phyloP scores from a whole-genome alignment of 2,888 invertebrate species.

The Meiosimyza platycephala region DNA sequence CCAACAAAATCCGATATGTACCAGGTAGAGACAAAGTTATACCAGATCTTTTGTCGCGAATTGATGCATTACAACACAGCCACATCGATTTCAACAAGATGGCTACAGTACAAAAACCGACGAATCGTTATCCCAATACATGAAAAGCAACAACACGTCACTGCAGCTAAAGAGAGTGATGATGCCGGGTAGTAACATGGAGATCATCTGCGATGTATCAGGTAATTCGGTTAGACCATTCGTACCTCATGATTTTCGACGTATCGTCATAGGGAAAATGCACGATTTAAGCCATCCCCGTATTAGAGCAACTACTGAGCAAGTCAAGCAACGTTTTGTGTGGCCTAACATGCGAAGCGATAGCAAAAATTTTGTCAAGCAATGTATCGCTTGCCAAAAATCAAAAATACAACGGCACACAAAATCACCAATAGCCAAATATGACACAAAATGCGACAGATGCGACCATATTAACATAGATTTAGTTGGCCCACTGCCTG shows the following conservation, averaged over 20 bases:
- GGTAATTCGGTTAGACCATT: conserved; percentile 25
- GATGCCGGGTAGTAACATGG: background rate
- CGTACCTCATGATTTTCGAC: conserved; percentile 7
- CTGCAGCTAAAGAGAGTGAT: background rate
- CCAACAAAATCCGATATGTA: no score
- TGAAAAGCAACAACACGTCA: background rate
- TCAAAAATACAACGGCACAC: conserved; percentile 19
- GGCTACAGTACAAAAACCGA: no score
- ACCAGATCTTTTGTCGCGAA: no score
- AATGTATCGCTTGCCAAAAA: conserved; percentile 23
- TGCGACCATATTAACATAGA: conserved; percentile 38
- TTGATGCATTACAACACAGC: no score
- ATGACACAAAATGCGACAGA: conserved; percentile 7
- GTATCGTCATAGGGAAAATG: background rate
- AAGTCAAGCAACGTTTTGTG: conserved; percentile 5
- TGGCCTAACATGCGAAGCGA: conserved; percentile 31
- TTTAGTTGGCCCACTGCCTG: conserved; percentile 35
- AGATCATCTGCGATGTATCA: conserved; percentile 2
- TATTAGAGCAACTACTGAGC: background rate
- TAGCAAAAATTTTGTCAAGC: conserved; percentile 15
- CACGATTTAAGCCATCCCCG: background rate
- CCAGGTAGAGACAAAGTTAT: no score
- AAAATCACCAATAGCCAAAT: conserved; percentile 9
- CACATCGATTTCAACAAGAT: no score
- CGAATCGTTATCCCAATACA: no score